Percentiles rank a stretch among this genome's conserved stretches.
Conservation (phyloP, 2,113 vertebrate species). For the Pluvialis apricaria region DNA sequence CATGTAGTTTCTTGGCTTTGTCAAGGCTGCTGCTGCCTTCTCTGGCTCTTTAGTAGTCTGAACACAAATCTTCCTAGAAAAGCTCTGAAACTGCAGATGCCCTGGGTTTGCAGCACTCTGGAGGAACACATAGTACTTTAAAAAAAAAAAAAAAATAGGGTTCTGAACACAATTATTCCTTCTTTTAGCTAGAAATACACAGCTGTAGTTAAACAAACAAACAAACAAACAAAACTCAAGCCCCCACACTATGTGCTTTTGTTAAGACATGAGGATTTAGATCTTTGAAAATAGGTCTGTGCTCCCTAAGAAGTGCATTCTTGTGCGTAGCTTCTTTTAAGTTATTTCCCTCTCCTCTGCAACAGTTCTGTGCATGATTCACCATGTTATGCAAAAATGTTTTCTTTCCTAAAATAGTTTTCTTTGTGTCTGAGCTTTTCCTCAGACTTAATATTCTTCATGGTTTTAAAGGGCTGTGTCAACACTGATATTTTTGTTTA, state of each 20-base stretch:
- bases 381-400: background rate
- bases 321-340: background rate
- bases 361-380: background rate
- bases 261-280: background rate
- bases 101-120: background rate
- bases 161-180: background rate
- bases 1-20: background rate
- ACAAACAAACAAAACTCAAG: background rate
- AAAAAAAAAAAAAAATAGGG: background rate
- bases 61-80: background rate
- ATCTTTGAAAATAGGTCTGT: background rate
- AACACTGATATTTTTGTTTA: background rate
- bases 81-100: background rate
- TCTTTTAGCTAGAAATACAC: background rate
- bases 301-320: background rate
- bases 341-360: background rate
- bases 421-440: background rate
- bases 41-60: background rate
- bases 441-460: background rate
- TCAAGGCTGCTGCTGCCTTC: background rate
- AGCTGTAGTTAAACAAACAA: background rate
- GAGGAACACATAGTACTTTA: background rate
- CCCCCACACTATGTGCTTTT: background rate
- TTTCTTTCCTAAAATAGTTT: conserved; percentile 4
- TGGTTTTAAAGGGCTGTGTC: background rate